A percentile compares a stretch with the other conserved stretches of the same genome.
phyloP scores from a whole-genome alignment of 2,888 invertebrate genomes.

The Lycocerus yunnanus region DNA sequence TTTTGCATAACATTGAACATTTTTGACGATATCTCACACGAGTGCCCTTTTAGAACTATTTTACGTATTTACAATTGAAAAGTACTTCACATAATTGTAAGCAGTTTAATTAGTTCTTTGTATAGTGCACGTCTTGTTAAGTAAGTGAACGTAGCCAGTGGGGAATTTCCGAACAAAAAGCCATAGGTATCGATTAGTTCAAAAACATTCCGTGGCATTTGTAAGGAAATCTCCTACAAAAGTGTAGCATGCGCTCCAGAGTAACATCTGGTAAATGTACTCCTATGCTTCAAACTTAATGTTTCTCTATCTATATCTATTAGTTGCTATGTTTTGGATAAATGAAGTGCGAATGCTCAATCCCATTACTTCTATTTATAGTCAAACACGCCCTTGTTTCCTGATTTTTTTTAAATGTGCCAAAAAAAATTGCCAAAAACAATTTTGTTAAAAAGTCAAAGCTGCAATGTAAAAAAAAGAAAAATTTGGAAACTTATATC shows the following conservation, averaged over 20 bases:
- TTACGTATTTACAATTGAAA: not conserved
- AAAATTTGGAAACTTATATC: not conserved
- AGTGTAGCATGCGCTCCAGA: constrained; percentile 19
- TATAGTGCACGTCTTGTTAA: not conserved
- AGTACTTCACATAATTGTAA: not conserved
- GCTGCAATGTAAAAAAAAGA: not conserved
- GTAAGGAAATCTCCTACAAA: not conserved
- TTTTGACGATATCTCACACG: not conserved
- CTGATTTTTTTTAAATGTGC: constrained; percentile 1
- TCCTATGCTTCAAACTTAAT: constrained; percentile 24
- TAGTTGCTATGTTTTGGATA: constrained; percentile 39
- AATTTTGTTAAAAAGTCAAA: not conserved
- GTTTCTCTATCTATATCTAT: constrained; percentile 34
- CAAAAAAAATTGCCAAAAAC: not conserved
- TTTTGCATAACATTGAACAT: not conserved
- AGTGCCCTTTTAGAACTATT: not conserved
- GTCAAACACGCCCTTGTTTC: constrained; percentile 3
- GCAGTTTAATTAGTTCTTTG: not conserved
- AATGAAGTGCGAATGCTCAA: constrained; percentile 36
- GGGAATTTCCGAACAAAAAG: not conserved
- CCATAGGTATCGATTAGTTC: not conserved
- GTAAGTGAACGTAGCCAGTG: not conserved
- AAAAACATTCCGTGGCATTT: not conserved
- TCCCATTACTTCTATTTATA: constrained; percentile 16
- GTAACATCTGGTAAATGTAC: not conserved